phyloP scores from a whole-genome alignment of 1,140 invertebrate species.

The Anagrus nilaparvatae region DNA sequence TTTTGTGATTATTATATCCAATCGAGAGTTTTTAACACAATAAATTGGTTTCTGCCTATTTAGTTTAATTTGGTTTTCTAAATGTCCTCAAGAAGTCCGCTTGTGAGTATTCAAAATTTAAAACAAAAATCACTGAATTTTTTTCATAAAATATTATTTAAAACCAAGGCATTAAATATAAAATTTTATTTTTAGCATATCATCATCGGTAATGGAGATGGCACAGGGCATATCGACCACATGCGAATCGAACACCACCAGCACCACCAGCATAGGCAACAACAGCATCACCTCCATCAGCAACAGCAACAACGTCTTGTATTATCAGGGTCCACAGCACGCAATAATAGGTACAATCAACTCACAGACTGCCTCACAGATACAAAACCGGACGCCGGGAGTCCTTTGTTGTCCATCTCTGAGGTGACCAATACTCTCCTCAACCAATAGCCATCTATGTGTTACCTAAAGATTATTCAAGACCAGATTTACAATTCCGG shows the following conservation, averaged over 20 bases:
- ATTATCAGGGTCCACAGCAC: constrained; percentile 32
- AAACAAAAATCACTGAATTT: too few relatives aligned
- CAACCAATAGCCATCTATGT: constrained; percentile 47
- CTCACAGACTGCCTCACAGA: constrained; percentile 41
- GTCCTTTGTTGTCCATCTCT: constrained; percentile 73
- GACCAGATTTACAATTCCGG: constrained; percentile 20
- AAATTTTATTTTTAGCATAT: constrained; percentile 40
- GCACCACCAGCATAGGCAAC: constrained; percentile 13
- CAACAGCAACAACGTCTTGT: constrained; percentile 34
- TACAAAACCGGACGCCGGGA: constrained; percentile 57
- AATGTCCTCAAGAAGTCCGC: too few relatives aligned
- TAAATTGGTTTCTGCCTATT: too few relatives aligned
- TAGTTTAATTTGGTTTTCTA: too few relatives aligned
- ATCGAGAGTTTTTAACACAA: too few relatives aligned
- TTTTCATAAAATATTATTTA: too few relatives aligned
- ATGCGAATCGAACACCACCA: constrained; percentile 26
- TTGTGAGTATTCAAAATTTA: too few relatives aligned
- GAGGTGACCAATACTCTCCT: constrained; percentile 71
- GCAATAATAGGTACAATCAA: constrained; percentile 31
- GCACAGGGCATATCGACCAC: constrained; percentile 26
- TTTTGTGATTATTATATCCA: too few relatives aligned
- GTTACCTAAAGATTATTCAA: constrained; percentile 17
- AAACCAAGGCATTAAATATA: too few relatives aligned
- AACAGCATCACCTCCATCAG: constrained; percentile 10
- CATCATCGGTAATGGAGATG: constrained; percentile 35